These are phyloP conservation scores for Aphis gossypii DNA, from an alignment of 1,140 invertebrate genomes.

Conservation along the genomic window DNA sequence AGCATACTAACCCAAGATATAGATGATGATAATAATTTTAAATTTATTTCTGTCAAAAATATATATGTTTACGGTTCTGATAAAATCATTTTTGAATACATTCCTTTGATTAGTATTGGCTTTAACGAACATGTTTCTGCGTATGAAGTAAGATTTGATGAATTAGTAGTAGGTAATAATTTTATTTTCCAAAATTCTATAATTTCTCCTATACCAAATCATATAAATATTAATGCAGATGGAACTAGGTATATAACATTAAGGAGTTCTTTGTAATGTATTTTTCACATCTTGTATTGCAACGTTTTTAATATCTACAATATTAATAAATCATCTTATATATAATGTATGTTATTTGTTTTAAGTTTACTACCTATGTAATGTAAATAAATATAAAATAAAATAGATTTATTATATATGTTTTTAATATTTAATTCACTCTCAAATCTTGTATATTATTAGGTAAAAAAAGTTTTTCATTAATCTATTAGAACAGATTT, in stretches of 20 bases:
- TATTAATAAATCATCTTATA: no score
- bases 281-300: not conserved
- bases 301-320: no score
- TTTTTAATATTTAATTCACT: no score
- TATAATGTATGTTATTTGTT: no score
- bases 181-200: not conserved
- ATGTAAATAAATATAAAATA: no score
- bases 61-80: not conserved
- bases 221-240: not conserved
- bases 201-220: not conserved
- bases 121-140: not conserved
- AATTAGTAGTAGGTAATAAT: not conserved
- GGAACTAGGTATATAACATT: not conserved
- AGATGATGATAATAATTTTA: not conserved
- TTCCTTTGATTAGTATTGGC: not conserved
- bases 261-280: not conserved
- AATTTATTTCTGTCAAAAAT: not conserved
- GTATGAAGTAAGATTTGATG: not conserved
- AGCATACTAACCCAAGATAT: not conserved
- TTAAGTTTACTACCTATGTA: not conserved
- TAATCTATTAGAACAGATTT: no score
- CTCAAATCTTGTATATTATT: no score
- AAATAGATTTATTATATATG: no score
- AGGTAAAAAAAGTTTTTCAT: no score
- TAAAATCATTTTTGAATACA: not conserved